Evolutionary conservation across 2,888 invertebrate genomes (phyloP).

Genomic region (Acronicta psi): DNA sequence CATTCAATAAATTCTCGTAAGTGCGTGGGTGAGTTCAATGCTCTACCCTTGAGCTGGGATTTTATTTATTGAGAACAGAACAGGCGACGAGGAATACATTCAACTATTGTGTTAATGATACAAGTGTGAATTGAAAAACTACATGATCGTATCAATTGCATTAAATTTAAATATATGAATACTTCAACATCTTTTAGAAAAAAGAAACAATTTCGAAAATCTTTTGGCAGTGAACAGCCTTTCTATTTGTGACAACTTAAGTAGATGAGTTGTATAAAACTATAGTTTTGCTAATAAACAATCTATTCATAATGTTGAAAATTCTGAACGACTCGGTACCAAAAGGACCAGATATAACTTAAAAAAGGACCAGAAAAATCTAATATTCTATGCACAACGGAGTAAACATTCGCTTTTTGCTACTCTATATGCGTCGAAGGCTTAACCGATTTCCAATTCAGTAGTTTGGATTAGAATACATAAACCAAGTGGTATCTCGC

Average conservation of each 20-base stretch:
- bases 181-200: too few species aligned
- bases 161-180: too few species aligned
- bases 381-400: constrained; percentile 7
- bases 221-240: too few species aligned
- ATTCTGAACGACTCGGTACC: background rate
- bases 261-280: too few species aligned
- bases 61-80: constrained; percentile 34
- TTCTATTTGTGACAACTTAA: too few species aligned
- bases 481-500: constrained; percentile 19
- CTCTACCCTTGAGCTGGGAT: constrained; percentile 23
- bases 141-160: too few species aligned
- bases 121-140: background rate
- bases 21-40: constrained; percentile 34
- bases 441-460: constrained; percentile 47
- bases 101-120: constrained; percentile 1
- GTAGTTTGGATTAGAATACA: constrained; percentile 35
- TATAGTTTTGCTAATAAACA: too few species aligned
- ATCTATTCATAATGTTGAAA: too few species aligned
- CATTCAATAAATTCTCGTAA: constrained; percentile 41
- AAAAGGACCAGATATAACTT: background rate
- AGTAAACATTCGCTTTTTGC: constrained; percentile 9
- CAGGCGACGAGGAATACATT: constrained; percentile 13
- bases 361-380: constrained; percentile 8
- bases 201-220: too few species aligned
- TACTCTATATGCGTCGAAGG: constrained; percentile 41